A percentile compares a stretch with the other conserved stretches of the same genome.
Evolutionary conservation across 2,113 vertebrate species (phyloP).

Genomic region (Tachuris rubrigastra): DNA sequence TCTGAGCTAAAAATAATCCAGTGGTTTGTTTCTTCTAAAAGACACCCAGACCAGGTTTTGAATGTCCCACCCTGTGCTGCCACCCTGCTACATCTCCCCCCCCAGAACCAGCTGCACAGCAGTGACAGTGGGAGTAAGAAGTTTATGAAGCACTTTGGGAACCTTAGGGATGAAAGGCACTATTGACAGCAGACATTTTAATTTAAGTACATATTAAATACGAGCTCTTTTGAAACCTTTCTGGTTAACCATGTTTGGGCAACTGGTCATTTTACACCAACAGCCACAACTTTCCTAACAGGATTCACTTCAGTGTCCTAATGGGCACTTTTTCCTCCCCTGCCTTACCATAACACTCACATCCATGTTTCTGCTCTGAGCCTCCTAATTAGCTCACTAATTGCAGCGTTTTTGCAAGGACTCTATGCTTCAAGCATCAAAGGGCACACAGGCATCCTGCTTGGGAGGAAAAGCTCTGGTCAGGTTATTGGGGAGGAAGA

Average conservation of each 20-base stretch:
- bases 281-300: neutral
- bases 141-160: conserved; percentile 14
- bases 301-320: conserved; percentile 7
- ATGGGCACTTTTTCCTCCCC: neutral
- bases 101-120: neutral
- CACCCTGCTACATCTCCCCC: neutral
- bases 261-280: conserved; percentile 18
- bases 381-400: conserved; percentile 16
- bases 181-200: conserved; percentile 22
- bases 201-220: conserved; percentile 32
- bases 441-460: conserved; percentile 7
- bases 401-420: conserved; percentile 8
- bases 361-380: neutral
- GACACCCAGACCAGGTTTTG: neutral
- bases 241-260: conserved; percentile 51
- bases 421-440: neutral
- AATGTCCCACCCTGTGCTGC: neutral
- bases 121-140: neutral
- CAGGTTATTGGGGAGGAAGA: conserved; percentile 22
- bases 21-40: neutral
- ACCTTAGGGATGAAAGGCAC: conserved; percentile 24
- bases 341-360: neutral
- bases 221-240: neutral
- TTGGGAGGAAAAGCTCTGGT: conserved; percentile 37
- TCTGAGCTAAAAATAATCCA: neutral